A percentile compares a stretch with the other conserved stretches of the same genome.
phyloP scores from a whole-genome alignment of 2,888 invertebrate genomes.

The Tinea pellionella region DNA sequence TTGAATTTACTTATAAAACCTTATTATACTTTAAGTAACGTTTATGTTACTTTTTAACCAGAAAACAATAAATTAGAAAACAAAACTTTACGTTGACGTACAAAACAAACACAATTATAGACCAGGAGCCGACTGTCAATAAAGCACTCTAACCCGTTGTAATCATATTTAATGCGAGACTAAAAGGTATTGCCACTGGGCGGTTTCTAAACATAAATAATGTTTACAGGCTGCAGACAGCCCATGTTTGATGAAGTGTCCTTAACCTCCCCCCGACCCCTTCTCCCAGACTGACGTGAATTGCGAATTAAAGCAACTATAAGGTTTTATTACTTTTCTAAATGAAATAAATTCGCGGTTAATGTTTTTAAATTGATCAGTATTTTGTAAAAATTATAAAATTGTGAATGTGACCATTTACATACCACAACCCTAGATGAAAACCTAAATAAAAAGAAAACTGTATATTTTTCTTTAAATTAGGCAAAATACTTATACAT shows the following conservation, averaged over 20 bases:
- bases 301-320: background rate
- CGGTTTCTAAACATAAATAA: background rate
- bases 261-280: background rate
- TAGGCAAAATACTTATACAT: too few relatives aligned
- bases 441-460: too few relatives aligned
- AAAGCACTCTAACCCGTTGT: background rate
- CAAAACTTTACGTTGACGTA: background rate
- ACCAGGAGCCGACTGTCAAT: background rate
- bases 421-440: too few relatives aligned
- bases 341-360: too few relatives aligned
- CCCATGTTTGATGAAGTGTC: background rate
- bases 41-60: too few relatives aligned
- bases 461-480: too few relatives aligned
- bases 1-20: too few relatives aligned
- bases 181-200: background rate
- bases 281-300: background rate
- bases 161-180: background rate
- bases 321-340: too few relatives aligned
- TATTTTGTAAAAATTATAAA: too few relatives aligned
- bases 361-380: too few relatives aligned
- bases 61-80: background rate
- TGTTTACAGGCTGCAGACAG: background rate
- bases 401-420: too few relatives aligned
- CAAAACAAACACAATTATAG: background rate
- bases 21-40: background rate